A percentile compares a stretch with the other conserved stretches of the same genome.
Conservation (phyloP, 92 coral and sea anemone species). For the Parazoanthus darwini region DNA sequence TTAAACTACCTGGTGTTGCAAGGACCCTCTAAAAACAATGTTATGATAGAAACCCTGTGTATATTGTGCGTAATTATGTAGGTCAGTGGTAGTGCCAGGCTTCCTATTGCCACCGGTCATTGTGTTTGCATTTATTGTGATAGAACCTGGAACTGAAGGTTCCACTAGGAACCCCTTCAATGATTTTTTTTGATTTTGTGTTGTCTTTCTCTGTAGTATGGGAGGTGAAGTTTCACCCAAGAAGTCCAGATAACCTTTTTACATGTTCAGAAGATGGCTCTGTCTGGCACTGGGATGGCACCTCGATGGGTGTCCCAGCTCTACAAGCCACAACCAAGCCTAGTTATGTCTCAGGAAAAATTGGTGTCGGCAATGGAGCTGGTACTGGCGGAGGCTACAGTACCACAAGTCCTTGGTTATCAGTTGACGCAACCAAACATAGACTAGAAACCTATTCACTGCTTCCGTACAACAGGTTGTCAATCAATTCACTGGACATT, state of each 20-base stretch:
- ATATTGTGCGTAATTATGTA: no score
- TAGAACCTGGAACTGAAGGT: no score
- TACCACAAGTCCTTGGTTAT: conserved; percentile 86
- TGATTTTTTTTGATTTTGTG: neutral
- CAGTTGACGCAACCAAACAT: conserved; percentile 98
- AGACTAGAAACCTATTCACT: conserved; percentile 93
- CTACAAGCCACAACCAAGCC: conserved; percentile 52
- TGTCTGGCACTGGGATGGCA: conserved; percentile 99
- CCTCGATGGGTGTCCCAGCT: conserved; percentile 72
- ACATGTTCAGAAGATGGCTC: conserved; percentile 99
- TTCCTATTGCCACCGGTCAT: no score
- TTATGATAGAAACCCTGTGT: no score
- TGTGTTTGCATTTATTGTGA: no score
- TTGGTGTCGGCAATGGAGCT: conserved; percentile 51
- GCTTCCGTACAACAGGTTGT: conserved; percentile 88
- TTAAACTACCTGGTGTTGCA: no score
- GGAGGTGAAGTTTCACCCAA: conserved; percentile 94
- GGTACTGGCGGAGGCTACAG: conserved; percentile 60
- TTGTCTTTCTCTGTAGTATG: conserved; percentile 64
- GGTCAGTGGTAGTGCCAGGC: no score
- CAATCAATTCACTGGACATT: conserved; percentile 92
- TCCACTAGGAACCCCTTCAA: neutral
- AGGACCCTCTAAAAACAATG: no score
- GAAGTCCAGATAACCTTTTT: conserved; percentile 92
- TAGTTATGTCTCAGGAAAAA: conserved; percentile 41